phyloP scores from a whole-genome alignment of 2,888 invertebrate species.

The Calameuta idolon region DNA sequence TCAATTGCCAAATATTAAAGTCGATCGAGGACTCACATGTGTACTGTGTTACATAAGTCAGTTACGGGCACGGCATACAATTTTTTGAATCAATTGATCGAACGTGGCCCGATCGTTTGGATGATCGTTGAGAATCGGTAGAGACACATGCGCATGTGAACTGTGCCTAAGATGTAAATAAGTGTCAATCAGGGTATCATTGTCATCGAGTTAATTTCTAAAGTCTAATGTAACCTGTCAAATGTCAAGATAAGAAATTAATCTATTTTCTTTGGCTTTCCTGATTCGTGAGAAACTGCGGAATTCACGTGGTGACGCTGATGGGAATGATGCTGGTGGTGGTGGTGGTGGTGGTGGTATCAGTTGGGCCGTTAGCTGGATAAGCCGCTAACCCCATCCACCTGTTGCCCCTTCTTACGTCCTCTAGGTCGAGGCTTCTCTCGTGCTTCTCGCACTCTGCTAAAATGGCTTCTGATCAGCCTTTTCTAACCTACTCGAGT shows the following conservation, averaged over 20 bases:
- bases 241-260: not conserved
- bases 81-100: constrained; percentile 23
- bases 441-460: constrained; percentile 12
- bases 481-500: constrained; percentile 37
- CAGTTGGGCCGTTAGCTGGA: constrained; percentile 64
- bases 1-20: constrained; percentile 53
- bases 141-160: not conserved
- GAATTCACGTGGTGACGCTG: constrained; percentile 1
- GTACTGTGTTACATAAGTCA: constrained; percentile 35
- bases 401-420: constrained; percentile 66
- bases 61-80: constrained; percentile 16
- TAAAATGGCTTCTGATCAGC: constrained; percentile 17
- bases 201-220: not conserved
- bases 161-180: not conserved
- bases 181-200: not conserved
- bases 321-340: not conserved
- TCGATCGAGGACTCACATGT: constrained; percentile 11
- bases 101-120: not conserved
- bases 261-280: not conserved
- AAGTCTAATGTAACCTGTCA: constrained; percentile 19
- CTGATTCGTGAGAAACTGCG: too few relatives aligned
- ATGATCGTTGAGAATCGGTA: constrained; percentile 15
- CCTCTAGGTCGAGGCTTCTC: constrained; percentile 21
- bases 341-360: constrained; percentile 51
- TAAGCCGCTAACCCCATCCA: constrained; percentile 67